Base-by-base conservation (phyloP, 2,113 vertebrate species). In the Anhinga rufa region DNA sequence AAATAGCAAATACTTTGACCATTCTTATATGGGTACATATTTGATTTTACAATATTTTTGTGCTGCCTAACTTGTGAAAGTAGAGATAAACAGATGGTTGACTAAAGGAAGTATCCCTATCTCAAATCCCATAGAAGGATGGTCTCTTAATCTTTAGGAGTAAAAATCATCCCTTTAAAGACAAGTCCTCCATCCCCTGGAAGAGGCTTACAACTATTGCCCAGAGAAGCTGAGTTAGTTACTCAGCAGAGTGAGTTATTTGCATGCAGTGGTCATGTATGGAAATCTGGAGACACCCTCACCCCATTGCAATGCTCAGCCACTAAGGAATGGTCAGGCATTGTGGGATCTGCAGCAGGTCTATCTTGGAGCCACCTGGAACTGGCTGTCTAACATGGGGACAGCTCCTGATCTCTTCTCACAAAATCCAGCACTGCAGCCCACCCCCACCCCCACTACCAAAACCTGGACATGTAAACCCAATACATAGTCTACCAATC, bases 341-440 rank as follows among this genome's bases (percentile, higher is more conserved):
- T 2, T 57, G 17, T 28, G 55, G 28, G 25, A 82, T 54, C 42
- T 17, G 12, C 60, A 81, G 15, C 0, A 0, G 24, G 12, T 28
- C 36, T 7, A 1, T 18, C 64, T 48, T 46, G 62, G 17, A 84
- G 54, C 14, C 15, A 2, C 15, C 64, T 32, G 40, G 18, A 77
- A 34, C 10, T 40, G 25, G 6, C 17, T 85, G 14, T 36, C 72
- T 66, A 26, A 71, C 34, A 36, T 0, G 0, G 5, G 8, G 31
- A 17, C 10, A 84, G 40, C 17, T 85, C 69, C 49, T 51, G n/a
- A 36, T 18, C 32, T 61, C 54, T 55, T 28, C 12, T 81, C 42
- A 46, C 40, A 52, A 38, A 78, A 57, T 9, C 4, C 32, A 42
- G 19, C 40, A 36, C 24, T 62, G 20, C 64, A 86, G 16, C 12